Base-by-base conservation (phyloP, 2,113 vertebrate species). In the Pica pica region DNA sequence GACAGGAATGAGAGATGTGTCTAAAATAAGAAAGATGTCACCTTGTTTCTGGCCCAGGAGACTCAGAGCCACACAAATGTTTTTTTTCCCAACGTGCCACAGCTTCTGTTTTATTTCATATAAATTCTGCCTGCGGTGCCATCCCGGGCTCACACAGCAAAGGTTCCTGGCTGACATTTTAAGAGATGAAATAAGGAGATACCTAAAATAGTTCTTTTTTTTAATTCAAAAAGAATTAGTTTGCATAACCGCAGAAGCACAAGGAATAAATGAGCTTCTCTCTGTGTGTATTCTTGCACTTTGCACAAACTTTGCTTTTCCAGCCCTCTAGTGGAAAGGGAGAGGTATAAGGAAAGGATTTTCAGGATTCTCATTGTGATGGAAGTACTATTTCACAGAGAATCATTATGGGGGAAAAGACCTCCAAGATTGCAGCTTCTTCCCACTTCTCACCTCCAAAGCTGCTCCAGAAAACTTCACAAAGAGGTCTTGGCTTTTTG, bases 311-410 rank as follows among this genome's bases (percentile, higher is more conserved):
- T 92, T 93, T 86, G 88, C 75, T 79, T 92, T 70, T 77, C 85
- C 79, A 90, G 88, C 94, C 95, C 94, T 93, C 95, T 97, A 95
- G 94, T 97, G 90, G 92, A 93, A 87, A 88, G 8, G 39, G 17
- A 77, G 71, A 21, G n/a, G 10, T 10, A 56, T 16, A 16, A 77
- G 11, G 28, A 88, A 60, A 86, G 7, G 9, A 55, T 88, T 79
- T 39, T 35, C 17, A 6, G 8, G 9, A 57, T 80, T 82, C 39
- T 39, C 19, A 7, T 52, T 23, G 39, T 35, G 31, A 9, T 42
- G 26, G 33, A 53, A 86, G 39, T 0, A 0, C 2, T 10, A 1
- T 47, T 71, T 88, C 21, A 12, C 6, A 18, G 6, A n/a, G 12
- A 89, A 24, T 49, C 35, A 20, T 16, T 28, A 16, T 4, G 41